A percentile compares a stretch with the other conserved stretches of the same genome.
Evolutionary conservation across 2,888 invertebrate genomes (phyloP).

Genomic region (Druceiella hillmani): DNA sequence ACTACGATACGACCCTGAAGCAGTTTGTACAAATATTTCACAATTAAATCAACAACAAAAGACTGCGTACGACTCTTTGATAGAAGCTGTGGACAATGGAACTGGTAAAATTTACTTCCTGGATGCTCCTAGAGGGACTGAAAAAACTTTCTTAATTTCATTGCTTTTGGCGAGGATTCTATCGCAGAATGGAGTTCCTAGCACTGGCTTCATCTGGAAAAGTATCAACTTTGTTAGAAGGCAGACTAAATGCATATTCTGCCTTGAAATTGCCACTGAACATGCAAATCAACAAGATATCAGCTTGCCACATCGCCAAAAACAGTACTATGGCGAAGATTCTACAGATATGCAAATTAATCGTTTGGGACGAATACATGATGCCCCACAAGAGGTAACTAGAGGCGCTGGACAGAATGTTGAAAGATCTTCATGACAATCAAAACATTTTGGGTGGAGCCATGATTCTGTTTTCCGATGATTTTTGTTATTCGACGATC

Average conservation of each 20-base stretch:
- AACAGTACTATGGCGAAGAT: slow-evolving; percentile 22
- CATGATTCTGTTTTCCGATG: slow-evolving; percentile 26
- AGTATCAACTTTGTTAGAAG: slow-evolving; percentile 24
- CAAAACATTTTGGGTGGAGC: slow-evolving; percentile 23
- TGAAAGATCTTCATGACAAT: slow-evolving; percentile 25
- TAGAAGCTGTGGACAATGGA: slow-evolving; percentile 24
- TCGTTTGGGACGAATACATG: slow-evolving; percentile 27
- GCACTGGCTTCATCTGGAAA: slow-evolving; percentile 27
- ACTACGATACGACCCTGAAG: slow-evolving; percentile 22
- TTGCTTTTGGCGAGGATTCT: slow-evolving; percentile 24
- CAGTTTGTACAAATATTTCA: slow-evolving; percentile 25
- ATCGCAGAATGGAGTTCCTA: slow-evolving; percentile 21
- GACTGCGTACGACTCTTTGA: slow-evolving; percentile 24
- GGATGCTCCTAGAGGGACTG: slow-evolving; percentile 16
- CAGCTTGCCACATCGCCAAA: slow-evolving; percentile 24
- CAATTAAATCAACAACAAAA: slow-evolving; percentile 26
- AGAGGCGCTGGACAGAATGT: slow-evolving; percentile 24
- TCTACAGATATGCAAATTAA: slow-evolving; percentile 21
- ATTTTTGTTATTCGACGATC: slow-evolving; percentile 27
- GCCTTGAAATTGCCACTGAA: slow-evolving; percentile 28
- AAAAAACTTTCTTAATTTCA: slow-evolving; percentile 24
- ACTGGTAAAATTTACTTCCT: slow-evolving; percentile 24
- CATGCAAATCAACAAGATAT: slow-evolving; percentile 24
- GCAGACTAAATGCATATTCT: slow-evolving; percentile 27
- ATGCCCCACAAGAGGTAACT: slow-evolving; percentile 25